These are phyloP conservation scores for Miichthys miiuy DNA, from an alignment of 2,797 vertebrate genomes.

Conservation along the genomic window DNA sequence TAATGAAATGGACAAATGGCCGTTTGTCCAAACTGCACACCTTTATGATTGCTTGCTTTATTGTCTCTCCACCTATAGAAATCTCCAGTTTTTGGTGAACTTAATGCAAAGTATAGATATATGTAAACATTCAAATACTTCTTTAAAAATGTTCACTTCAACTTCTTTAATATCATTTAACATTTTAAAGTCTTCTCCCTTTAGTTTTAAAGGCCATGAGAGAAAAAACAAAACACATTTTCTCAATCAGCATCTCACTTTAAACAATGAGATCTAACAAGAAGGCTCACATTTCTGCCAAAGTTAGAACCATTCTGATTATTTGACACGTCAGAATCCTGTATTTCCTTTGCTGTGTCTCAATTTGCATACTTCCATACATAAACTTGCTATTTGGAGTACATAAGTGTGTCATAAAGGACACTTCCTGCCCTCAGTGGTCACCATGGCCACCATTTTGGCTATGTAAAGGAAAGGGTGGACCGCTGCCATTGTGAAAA, in stretches of 20 bases:
- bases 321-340: background rate
- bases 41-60: conserved; percentile 31
- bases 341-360: too few relatives aligned
- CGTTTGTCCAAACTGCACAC: conserved; percentile 36
- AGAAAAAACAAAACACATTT: conserved; percentile 3
- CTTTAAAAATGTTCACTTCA: conserved; percentile 41
- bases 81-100: conserved; percentile 24
- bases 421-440: too few relatives aligned
- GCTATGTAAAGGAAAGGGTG: too few relatives aligned
- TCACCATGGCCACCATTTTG: too few relatives aligned
- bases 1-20: conserved; percentile 33
- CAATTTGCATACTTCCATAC: too few relatives aligned
- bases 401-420: too few relatives aligned
- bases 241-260: background rate
- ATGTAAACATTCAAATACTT: conserved; percentile 68
- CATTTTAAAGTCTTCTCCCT: conserved; percentile 10
- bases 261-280: background rate
- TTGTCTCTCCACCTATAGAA: conserved; percentile 15
- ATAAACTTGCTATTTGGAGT: too few relatives aligned
- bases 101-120: conserved; percentile 23
- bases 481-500: too few relatives aligned
- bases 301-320: background rate
- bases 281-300: background rate
- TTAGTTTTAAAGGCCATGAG: conserved; percentile 10
- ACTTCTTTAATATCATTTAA: conserved; percentile 2